These are phyloP conservation scores for Glandiceps talaboti DNA, from an alignment of 53 echinoderm and acorn worm genomes.

Conservation along the genomic window DNA sequence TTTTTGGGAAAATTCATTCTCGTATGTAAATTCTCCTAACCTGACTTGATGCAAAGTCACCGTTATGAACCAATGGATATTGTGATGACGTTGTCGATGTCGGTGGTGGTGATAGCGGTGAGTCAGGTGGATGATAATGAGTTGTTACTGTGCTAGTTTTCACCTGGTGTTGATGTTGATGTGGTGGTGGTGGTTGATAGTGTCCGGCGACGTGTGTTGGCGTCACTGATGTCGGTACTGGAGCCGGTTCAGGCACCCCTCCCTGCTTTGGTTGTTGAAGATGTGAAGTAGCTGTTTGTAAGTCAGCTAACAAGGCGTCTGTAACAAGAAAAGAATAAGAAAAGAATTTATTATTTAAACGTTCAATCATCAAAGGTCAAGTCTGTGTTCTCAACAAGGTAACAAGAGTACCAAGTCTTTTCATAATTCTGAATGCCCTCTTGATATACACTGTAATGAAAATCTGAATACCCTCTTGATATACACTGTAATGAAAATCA, in stretches of 20 bases:
- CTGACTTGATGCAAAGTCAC: background rate
- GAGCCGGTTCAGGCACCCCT: conserved; percentile 19
- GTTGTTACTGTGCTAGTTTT: background rate
- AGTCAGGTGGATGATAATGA: background rate
- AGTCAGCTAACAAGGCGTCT: conserved; percentile 83
- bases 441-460: too few relatives aligned
- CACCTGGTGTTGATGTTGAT: background rate
- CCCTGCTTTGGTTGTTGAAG: conserved; percentile 34
- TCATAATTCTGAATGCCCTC: too few relatives aligned
- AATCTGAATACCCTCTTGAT: too few relatives aligned
- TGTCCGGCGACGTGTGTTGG: background rate
- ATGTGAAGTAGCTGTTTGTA: conserved; percentile 75
- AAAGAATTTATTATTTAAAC: too few relatives aligned
- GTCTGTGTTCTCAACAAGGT: too few relatives aligned
- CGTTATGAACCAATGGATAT: background rate
- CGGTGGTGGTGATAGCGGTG: background rate
- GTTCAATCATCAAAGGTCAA: too few relatives aligned
- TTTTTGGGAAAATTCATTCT: too few relatives aligned
- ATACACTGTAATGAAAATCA: too few relatives aligned
- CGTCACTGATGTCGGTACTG: background rate
- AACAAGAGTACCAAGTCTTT: too few relatives aligned
- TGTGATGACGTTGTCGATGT: background rate
- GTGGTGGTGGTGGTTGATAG: background rate
- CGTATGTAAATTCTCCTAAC: too few relatives aligned
- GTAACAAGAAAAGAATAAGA: conserved; percentile 28